phyloP scores from a whole-genome alignment of 2,113 vertebrate genomes.

The Ctenomys sociabilis region DNA sequence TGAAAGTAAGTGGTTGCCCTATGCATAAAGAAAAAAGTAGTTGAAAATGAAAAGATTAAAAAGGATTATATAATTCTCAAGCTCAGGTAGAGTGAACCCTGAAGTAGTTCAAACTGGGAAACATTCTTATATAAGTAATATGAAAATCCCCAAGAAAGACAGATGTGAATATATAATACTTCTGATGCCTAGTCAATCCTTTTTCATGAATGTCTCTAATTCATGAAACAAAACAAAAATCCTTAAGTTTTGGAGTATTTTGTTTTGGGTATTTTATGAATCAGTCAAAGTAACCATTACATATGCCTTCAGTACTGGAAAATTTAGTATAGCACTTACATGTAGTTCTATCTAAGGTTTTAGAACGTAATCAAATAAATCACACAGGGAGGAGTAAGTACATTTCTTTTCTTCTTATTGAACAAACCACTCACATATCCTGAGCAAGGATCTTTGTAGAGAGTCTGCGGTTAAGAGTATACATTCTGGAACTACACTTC shows the following conservation, averaged over 20 bases:
- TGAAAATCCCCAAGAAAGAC: conserved; percentile 69
- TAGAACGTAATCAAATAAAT: conserved; percentile 72
- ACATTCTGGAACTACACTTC: neutral
- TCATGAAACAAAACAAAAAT: conserved; percentile 67
- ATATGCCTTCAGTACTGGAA: conserved; percentile 58
- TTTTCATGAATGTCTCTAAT: conserved; percentile 68
- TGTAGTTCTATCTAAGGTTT: conserved; percentile 43
- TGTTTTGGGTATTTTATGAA: conserved; percentile 51
- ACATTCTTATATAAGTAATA: conserved; percentile 73
- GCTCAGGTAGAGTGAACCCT: conserved; percentile 63
- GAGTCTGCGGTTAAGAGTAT: neutral
- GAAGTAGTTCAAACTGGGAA: conserved; percentile 69
- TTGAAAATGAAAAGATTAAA: conserved; percentile 63
- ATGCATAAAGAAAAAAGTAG: conserved; percentile 61
- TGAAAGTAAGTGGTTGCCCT: conserved; percentile 52
- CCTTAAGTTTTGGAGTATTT: conserved; percentile 58
- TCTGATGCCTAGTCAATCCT: conserved; percentile 70
- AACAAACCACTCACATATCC: neutral
- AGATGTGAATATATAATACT: conserved; percentile 73
- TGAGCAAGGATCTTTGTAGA: neutral
- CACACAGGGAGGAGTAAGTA: conserved; percentile 55
- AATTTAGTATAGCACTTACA: conserved; percentile 59
- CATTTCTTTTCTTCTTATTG: conserved; percentile 8
- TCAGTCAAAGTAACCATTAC: conserved; percentile 4
- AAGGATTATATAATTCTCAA: conserved; percentile 69